A percentile compares a stretch with the other conserved stretches of the same genome.
Evolutionary conservation across 2,797 vertebrate species (phyloP).

Genomic region (Sternotherus odoratus): DNA sequence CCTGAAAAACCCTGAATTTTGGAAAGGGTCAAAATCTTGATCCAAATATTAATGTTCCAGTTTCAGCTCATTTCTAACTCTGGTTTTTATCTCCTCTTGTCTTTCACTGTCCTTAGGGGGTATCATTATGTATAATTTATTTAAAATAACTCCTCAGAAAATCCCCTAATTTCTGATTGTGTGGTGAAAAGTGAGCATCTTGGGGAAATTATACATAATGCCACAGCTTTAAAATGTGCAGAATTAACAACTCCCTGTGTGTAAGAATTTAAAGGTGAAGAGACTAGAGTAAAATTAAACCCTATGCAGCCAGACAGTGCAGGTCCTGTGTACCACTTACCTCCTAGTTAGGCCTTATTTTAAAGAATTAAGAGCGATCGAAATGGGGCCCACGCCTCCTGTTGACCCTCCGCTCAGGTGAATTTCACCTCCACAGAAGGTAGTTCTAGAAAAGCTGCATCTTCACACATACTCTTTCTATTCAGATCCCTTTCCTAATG

Average conservation of each 20-base stretch:
- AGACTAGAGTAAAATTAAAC: neutral
- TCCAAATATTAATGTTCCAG: rapidly evolving
- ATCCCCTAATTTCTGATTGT: neutral
- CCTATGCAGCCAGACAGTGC: neutral
- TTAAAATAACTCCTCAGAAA: neutral
- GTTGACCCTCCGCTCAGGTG: neutral
- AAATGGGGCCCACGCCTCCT: neutral
- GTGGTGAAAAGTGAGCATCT: neutral
- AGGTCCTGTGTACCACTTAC: neutral
- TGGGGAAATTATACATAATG: neutral
- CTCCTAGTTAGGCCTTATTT: neutral
- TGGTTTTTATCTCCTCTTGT: neutral
- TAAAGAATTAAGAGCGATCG: neutral
- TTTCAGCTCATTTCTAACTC: neutral
- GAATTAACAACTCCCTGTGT: neutral
- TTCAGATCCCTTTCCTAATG: neutral
- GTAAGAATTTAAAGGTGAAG: neutral
- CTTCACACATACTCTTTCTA: neutral
- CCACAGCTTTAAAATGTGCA: neutral
- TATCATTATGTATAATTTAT: neutral
- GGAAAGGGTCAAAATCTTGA: neutral
- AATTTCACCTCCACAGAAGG: neutral
- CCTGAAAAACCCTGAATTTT: neutral
- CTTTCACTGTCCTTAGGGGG: neutral
- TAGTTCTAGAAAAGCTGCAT: neutral